Base-by-base conservation (phyloP, 2,113 vertebrate species). In the Sebastes fasciatus region DNA sequence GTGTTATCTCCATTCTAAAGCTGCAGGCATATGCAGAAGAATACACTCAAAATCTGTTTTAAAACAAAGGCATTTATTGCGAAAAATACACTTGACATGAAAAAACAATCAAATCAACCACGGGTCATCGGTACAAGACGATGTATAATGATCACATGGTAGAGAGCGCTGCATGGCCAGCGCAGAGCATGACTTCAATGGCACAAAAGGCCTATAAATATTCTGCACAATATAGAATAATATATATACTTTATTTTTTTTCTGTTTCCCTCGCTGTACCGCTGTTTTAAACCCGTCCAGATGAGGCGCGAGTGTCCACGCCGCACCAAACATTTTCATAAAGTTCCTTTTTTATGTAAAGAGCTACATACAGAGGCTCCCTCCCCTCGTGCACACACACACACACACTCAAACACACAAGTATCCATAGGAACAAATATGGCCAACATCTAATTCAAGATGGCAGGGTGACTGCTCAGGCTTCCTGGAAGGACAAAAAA, bases 41-140 rank as follows among this genome's bases (percentile, higher is more conserved):
- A 62, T 14, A 77, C 48, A 16, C 8, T n/a, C 45, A 34, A n/a
- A 70, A 78, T 75, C n/a, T 1, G 72, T 90, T 89, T 94, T 91
- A 92, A 94, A 95, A 92, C 94, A 94, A 95, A 95, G 93, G 95
- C 95, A 95, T 96, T 96, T 96, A 96, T 96, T 96, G 95, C 94
- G 91, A 94, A 93, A 96, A 96, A 95, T 95, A 94, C 94, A 95
- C 94, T 95, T 94, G 87, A 96, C 94, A 96, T 95, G 92, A 93
- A 95, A 94, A 94, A 94, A 90, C 87, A 94, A 94, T 89, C 91
- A 91, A 95, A 91, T 93, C 92, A 93, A 93, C 92, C 94, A 95
- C 95, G 87, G 92, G 92, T 95, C 95, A 94, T 95, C 93, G 91
- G 91, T 95, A 95, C 95, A 95, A 95, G 95, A 96, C 95, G 62